These are phyloP conservation scores for Neogobius melanostomus DNA, from an alignment of 2,113 vertebrate genomes.

Conservation along the genomic window DNA sequence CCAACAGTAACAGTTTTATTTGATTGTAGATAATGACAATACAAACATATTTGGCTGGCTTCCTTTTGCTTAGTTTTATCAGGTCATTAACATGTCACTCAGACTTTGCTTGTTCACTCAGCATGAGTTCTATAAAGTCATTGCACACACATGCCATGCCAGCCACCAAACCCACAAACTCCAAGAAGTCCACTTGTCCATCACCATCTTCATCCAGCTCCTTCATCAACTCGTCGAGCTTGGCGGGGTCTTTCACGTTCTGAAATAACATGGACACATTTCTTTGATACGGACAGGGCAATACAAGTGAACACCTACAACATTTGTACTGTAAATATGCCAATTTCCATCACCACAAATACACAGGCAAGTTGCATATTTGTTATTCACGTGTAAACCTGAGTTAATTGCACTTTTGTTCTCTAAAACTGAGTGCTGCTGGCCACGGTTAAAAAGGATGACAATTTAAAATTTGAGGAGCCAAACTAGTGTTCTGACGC, in stretches of 20 bases:
- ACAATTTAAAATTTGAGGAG: no score
- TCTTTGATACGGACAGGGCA: no score
- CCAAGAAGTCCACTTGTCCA: constrained; percentile 91
- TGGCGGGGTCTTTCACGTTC: constrained; percentile 77
- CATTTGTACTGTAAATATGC: no score
- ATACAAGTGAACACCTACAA: no score
- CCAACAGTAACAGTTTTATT: background rate
- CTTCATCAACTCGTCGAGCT: constrained; percentile 87
- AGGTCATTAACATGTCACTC: background rate
- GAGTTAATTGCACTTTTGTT: no score
- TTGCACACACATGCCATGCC: constrained; percentile 89
- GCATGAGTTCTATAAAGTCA: constrained; percentile 41
- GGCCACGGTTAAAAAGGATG: no score
- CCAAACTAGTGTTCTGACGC: no score
- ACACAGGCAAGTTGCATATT: no score
- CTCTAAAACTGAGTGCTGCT: background rate
- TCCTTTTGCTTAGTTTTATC: no score
- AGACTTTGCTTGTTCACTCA: background rate
- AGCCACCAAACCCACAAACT: constrained; percentile 89
- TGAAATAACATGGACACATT: constrained; percentile 36
- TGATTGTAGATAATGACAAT: background rate
- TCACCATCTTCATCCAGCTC: constrained; percentile 89
- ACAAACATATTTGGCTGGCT: background rate
- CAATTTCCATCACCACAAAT: no score
- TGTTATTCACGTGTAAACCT: no score